Evolutionary conservation across 92 coral and sea anemone species (phyloP), one percentile per base, ranked within the genome.

Genomic region (Parazoanthus atlanticus): DNA sequence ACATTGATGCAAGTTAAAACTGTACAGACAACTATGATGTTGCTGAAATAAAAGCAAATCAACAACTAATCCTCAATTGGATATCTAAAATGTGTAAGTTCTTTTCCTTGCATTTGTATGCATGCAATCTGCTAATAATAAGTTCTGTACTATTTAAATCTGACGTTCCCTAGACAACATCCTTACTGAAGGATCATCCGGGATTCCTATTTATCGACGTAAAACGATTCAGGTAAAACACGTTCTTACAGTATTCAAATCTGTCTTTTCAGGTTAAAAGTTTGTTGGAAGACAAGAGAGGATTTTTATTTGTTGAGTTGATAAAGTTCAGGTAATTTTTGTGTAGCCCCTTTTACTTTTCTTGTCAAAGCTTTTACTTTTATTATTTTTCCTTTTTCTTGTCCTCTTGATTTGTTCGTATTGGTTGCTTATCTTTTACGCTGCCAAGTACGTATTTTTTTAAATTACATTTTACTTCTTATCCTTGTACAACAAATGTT

Each of bases 251-350:
- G 21, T 1, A 4, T 21, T 75, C 10, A 43, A 77, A 43, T 29
- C 43, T 41, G 3, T 41, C 32, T 2, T 83, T 83, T 83, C 64
- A 83, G 86, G 52, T 83, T n/a, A 67, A 69, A 83, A 28, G 25
- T 69, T 40, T 67, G 64, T 31, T 83, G 76, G 77, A 83, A 69
- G 64, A 83, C 77, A 83, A 66, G 78, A 40, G 12, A 67, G 86
- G 86, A 5, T 67, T 83, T 83, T 69, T 66, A 29, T 83, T 83
- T 83, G 86, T 69, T 36, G 86, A 83, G 58, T 65, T 83, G 54
- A 41, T 26, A 30, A 67, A 28, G 33, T 69, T 67, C 86, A 83
- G 86, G 86, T 83, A 83, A 69, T 8, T 83, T 26, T 25, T 67
- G 40, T 28, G 7, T 19, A 33, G 0, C 26, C 9, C 4, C 15